Evolutionary conservation across 92 coral and sea anemone species (phyloP).

Genomic region (Metridium senile): DNA sequence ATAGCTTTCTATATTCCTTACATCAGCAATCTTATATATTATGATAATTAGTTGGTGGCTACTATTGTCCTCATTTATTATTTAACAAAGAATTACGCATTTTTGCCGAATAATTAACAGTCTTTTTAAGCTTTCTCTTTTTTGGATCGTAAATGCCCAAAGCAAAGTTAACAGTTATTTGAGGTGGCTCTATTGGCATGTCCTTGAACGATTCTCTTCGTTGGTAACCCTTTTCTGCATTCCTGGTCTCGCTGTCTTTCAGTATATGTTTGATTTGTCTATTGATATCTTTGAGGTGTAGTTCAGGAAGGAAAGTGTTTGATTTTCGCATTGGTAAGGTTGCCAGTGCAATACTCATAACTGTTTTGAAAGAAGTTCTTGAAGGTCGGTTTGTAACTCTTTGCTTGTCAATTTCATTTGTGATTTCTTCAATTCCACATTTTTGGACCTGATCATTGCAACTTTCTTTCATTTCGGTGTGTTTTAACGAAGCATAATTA

Average conservation of each 20-base stretch:
- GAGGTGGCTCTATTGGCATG: slow-evolving; percentile 28
- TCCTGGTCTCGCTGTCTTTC: background rate
- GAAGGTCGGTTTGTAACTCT: too few relatives aligned
- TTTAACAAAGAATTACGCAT: too few relatives aligned
- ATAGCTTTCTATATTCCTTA: too few relatives aligned
- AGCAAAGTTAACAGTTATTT: slow-evolving; percentile 29
- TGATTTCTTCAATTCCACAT: background rate
- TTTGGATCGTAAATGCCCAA: slow-evolving; percentile 34
- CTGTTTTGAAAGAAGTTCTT: background rate
- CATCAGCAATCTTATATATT: too few relatives aligned
- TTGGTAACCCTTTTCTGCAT: background rate
- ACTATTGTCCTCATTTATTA: too few relatives aligned
- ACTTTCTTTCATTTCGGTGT: too few relatives aligned
- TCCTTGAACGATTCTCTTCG: slow-evolving; percentile 16
- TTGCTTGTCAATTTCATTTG: background rate
- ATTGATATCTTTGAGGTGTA: slow-evolving; percentile 11
- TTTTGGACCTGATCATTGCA: too few relatives aligned
- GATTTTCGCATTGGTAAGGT: slow-evolving; percentile 15
- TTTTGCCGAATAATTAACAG: slow-evolving; percentile 19
- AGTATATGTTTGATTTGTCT: slow-evolving; percentile 7
- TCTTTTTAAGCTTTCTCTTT: background rate
- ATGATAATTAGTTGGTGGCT: too few relatives aligned
- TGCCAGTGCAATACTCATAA: background rate
- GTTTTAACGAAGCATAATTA: too few relatives aligned
- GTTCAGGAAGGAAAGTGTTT: slow-evolving; percentile 23